A percentile compares a stretch with the other conserved stretches of the same genome.
Conservation (phyloP, 2,113 vertebrate genomes). For the Scortum barcoo region DNA sequence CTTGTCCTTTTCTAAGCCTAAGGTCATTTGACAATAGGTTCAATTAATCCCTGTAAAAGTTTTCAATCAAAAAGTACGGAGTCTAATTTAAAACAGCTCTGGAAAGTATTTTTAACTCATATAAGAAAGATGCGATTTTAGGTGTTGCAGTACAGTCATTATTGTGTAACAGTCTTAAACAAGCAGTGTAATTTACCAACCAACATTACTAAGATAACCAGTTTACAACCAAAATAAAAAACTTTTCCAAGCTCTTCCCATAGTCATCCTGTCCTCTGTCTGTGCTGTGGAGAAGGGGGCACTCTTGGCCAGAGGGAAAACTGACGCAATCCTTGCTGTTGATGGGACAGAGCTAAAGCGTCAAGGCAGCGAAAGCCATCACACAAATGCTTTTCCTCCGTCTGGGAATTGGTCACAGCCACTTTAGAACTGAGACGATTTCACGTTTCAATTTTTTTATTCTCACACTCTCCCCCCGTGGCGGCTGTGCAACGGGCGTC, state of each 20-base stretch:
- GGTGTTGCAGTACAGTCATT: neutral
- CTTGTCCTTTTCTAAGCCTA: conserved; percentile 6
- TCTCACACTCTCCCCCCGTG: conserved; percentile 24
- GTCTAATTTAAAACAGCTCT: conserved; percentile 24
- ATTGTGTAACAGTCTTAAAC: neutral
- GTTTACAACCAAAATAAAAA: neutral
- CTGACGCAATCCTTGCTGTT: conserved; percentile 60
- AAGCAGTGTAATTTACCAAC: neutral
- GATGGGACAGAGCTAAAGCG: conserved; percentile 49
- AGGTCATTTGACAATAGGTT: neutral
- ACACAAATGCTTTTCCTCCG: conserved; percentile 47
- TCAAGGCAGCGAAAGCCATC: conserved; percentile 40
- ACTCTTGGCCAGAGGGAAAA: conserved; percentile 60
- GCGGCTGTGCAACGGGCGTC: conserved; percentile 12
- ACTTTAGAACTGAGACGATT: conserved; percentile 68
- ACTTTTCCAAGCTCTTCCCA: neutral
- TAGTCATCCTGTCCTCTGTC: conserved; percentile 15
- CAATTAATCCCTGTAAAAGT: neutral
- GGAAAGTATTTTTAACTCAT: neutral
- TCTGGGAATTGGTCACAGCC: conserved; percentile 73
- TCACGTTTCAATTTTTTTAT: conserved; percentile 51
- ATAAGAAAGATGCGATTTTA: neutral
- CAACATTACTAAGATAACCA: neutral
- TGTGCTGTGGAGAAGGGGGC: conserved; percentile 40
- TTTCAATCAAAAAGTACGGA: neutral